Percentiles rank a stretch among this genome's conserved stretches.
These are phyloP conservation scores for Apodemia zela DNA, from an alignment of 2,888 invertebrate genomes.

Conservation along the genomic window DNA sequence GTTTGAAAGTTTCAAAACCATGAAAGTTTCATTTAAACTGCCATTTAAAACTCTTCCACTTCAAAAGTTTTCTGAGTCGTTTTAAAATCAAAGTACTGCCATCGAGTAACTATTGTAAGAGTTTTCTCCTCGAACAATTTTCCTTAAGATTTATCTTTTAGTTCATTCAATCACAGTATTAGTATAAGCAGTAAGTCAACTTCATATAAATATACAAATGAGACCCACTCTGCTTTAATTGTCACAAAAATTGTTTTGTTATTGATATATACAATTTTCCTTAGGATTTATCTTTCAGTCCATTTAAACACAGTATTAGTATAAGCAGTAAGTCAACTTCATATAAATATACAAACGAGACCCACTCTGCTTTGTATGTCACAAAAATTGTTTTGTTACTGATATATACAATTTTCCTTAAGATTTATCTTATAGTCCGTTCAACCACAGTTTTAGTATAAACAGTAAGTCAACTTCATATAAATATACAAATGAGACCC, in stretches of 20 bases:
- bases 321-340: background rate
- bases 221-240: too few species aligned
- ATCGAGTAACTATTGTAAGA: conserved; percentile 21
- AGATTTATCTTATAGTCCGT: background rate
- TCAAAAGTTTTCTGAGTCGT: conserved; percentile 9
- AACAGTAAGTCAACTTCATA: background rate
- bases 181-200: background rate
- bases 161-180: background rate
- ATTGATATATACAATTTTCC: too few species aligned
- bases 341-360: background rate
- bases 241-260: too few species aligned
- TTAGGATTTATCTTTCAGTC: background rate
- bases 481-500: background rate
- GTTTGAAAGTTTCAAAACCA: conserved; percentile 3
- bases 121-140: background rate
- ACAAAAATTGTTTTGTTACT: too few species aligned
- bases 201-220: background rate
- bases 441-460: background rate
- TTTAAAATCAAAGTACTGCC: conserved; percentile 15
- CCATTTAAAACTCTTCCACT: conserved; percentile 8
- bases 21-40: conserved; percentile 3
- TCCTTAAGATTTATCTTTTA: background rate
- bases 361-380: too few species aligned
- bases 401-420: background rate
- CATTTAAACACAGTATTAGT: background rate